Conservation (phyloP, 1,140 invertebrate species). For the Pachyrhynchus sulphureomaculatus region DNA sequence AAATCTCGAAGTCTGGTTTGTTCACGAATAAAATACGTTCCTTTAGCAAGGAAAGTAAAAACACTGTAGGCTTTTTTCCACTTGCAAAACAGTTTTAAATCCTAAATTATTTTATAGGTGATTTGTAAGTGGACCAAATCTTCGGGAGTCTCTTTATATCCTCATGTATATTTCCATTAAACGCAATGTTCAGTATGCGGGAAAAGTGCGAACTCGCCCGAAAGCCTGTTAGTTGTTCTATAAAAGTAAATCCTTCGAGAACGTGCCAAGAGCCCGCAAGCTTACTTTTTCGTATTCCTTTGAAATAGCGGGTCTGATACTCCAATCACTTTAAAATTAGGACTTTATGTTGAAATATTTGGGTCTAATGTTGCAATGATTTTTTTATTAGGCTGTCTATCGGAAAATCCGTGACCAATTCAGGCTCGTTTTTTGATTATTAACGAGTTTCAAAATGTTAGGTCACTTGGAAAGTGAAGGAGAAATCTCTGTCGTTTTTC, state of each 20-base stretch:
- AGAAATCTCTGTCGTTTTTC: too few relatives aligned
- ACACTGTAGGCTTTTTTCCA: too few relatives aligned
- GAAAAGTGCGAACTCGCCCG: slow-evolving; percentile 39
- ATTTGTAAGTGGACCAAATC: slow-evolving; percentile 40
- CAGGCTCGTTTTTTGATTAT: too few relatives aligned
- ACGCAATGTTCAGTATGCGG: slow-evolving; percentile 46
- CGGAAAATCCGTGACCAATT: too few relatives aligned
- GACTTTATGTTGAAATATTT: slow-evolving; percentile 22
- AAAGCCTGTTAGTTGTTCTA: slow-evolving; percentile 49
- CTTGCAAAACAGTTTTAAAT: slow-evolving; percentile 23
- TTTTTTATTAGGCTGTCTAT: too few relatives aligned
- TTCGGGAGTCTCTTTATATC: slow-evolving; percentile 39
- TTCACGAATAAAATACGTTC: too few relatives aligned
- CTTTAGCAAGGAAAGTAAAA: too few relatives aligned
- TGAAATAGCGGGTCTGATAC: slow-evolving; percentile 36
- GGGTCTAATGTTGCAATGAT: too few relatives aligned
- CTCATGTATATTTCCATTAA: slow-evolving; percentile 51
- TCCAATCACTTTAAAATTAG: slow-evolving; percentile 38
- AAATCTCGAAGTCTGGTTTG: too few relatives aligned
- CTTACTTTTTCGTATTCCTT: slow-evolving; percentile 40
- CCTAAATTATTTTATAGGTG: slow-evolving; percentile 31
- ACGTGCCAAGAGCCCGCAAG: slow-evolving; percentile 42
- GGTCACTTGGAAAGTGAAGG: too few relatives aligned
- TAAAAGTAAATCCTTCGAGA: slow-evolving; percentile 48
- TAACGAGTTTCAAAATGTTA: too few relatives aligned